Conservation (phyloP, 2,888 invertebrate species). For the Dasysyrphus albostriatus region DNA sequence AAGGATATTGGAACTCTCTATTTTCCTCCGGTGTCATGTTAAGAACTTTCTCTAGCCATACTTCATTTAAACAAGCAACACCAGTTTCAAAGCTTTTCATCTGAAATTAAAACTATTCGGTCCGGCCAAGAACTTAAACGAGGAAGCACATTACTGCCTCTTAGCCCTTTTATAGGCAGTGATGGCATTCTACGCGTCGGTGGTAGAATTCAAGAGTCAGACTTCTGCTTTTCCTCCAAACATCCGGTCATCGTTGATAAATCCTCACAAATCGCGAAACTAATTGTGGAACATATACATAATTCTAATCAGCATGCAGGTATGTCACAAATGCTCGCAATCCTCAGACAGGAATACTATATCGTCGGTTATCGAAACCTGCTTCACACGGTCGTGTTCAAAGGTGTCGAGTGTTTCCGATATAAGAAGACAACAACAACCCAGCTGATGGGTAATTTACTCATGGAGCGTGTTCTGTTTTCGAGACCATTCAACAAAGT, state of each 20-base stretch:
- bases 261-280: background rate
- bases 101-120: background rate
- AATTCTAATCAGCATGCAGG: background rate
- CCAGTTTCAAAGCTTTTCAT: background rate
- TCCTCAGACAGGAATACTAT: conserved; percentile 7
- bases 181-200: too few relatives aligned
- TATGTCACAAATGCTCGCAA: background rate
- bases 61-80: background rate
- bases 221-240: too few relatives aligned
- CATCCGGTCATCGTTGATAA: background rate
- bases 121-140: background rate
- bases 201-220: too few relatives aligned
- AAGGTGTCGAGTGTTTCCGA: conserved; percentile 8
- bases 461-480: background rate
- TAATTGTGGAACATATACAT: background rate
- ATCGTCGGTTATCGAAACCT: conserved; percentile 15
- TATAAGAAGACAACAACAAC: background rate
- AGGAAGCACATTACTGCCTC: background rate
- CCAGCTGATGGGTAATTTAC: background rate
- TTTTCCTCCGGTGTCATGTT: background rate
- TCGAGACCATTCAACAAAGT: conserved; percentile 9
- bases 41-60: background rate
- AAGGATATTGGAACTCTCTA: background rate
- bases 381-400: background rate
- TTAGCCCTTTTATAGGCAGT: too few relatives aligned